Base-by-base conservation (phyloP, 2,888 invertebrate species). In the Melikaiella ostensackeni region DNA sequence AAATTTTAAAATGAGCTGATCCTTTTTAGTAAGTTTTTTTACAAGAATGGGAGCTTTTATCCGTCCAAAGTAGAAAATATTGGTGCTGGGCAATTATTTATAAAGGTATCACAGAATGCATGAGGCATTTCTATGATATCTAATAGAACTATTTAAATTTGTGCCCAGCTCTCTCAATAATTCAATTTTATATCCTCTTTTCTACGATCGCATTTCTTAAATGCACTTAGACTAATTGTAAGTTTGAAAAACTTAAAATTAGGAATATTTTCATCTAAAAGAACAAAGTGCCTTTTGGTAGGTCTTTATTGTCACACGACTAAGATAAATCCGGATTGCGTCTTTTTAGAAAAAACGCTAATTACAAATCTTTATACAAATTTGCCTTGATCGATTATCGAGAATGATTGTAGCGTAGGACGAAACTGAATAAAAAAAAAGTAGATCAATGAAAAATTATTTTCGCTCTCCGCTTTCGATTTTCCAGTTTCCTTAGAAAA, bases 311-410 rank as follows among this genome's bases (percentile, higher is more conserved):
- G 79, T 81, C 81, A 74, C 46, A 75, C 24, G 63, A 74, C 74
- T 76, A 75, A 55, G 64, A 70, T 81, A 76, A 82, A 78, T 78
- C 84, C 83, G 80, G 77, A 82, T 79, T 82, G 74, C 75, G 77
- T 75, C 78, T 79, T 81, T 79, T 81, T 66, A 76, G 77, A 80
- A 84, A 74, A 84, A 78, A 82, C 82, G 82, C 82, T 75, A 82
- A 84, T 87, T 85, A 86, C 84, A 86, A 86, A 86, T 74, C 78
- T 86, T 86, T 86, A 83, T 86, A 88, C 83, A 87, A 86, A 86
- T 84, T 84, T 82, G 79, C 74, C 79, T 79, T 79, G 79, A 80
- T 82, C 80, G 80, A 77, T 76, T 80, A 70, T 70, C 78, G 80
- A 82, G 73, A 75, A 70, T 78, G 76, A 79, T 78, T 77, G 70